phyloP scores from a whole-genome alignment of 2,888 invertebrate genomes.

The Ophion costatus region DNA sequence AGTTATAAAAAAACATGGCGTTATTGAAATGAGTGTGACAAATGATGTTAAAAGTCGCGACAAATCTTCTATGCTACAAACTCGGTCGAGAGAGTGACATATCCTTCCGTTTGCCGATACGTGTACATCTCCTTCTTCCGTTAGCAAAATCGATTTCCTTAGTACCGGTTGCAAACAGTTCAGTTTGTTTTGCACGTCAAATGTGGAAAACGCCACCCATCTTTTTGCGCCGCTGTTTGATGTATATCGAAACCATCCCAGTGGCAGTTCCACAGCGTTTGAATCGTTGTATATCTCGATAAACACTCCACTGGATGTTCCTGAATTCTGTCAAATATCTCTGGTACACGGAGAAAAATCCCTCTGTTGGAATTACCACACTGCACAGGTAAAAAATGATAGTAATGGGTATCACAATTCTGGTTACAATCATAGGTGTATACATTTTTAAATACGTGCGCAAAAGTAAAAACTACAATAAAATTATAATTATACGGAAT shows the following conservation, averaged over 20 bases:
- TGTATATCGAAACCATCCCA: not conserved
- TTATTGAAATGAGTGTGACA: too few species aligned
- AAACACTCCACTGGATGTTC: not conserved
- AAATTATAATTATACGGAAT: slow-evolving; percentile 2
- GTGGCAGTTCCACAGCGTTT: not conserved
- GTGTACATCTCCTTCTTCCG: slow-evolving; percentile 1
- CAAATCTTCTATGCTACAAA: not conserved
- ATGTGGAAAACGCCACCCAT: slow-evolving; percentile 11
- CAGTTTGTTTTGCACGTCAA: not conserved
- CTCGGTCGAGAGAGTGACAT: not conserved
- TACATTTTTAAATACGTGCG: slow-evolving; percentile 24
- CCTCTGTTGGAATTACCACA: slow-evolving; percentile 20
- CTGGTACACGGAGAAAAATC: slow-evolving; percentile 21
- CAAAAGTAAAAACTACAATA: too few species aligned
- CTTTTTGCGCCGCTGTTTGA: not conserved
- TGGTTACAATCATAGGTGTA: slow-evolving; percentile 9
- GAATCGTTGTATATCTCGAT: not conserved
- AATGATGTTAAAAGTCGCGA: not conserved
- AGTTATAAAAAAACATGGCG: not conserved
- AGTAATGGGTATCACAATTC: slow-evolving; percentile 7
- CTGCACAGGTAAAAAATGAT: slow-evolving; percentile 11
- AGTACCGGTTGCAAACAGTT: not conserved
- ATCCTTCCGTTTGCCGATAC: slow-evolving; percentile 10
- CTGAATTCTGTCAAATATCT: not conserved
- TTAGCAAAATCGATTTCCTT: slow-evolving; percentile 3